A percentile compares a stretch with the other conserved stretches of the same genome.
Conservation (phyloP, 2,797 vertebrate species). For the Poecilia picta region DNA sequence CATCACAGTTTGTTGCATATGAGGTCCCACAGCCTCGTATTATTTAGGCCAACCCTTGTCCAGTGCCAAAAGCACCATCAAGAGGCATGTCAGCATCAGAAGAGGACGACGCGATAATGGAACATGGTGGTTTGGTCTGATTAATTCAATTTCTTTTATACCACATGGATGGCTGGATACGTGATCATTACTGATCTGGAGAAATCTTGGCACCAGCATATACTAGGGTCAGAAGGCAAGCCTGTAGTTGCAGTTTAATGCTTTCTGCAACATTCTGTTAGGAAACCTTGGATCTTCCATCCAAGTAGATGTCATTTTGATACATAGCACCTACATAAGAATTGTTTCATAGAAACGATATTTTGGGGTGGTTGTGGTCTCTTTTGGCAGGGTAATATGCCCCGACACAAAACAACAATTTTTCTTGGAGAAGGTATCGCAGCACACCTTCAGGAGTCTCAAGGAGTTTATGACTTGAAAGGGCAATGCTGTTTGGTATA, state of each 20-base stretch:
- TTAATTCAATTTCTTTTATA: not conserved
- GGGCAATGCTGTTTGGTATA: not conserved
- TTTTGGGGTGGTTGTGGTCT: not conserved
- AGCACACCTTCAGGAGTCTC: not conserved
- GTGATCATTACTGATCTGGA: not conserved
- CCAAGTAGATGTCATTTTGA: not conserved
- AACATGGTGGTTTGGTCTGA: not conserved
- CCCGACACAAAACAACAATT: too few relatives aligned
- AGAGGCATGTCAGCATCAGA: not conserved
- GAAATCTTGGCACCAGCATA: not conserved
- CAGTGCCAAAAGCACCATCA: not conserved
- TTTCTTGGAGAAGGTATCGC: not conserved
- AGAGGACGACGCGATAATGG: not conserved
- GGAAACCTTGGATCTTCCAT: not conserved
- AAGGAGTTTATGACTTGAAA: not conserved
- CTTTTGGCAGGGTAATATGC: not conserved
- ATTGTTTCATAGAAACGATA: not conserved
- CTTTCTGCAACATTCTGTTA: not conserved
- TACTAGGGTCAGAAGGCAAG: not conserved
- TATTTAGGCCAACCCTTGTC: not conserved
- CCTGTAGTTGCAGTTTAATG: not conserved
- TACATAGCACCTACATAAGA: not conserved
- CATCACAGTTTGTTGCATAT: not conserved
- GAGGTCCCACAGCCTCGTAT: not conserved
- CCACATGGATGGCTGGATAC: not conserved